Base-by-base conservation (phyloP, 2,113 vertebrate species). In the Delphinapterus leucas region DNA sequence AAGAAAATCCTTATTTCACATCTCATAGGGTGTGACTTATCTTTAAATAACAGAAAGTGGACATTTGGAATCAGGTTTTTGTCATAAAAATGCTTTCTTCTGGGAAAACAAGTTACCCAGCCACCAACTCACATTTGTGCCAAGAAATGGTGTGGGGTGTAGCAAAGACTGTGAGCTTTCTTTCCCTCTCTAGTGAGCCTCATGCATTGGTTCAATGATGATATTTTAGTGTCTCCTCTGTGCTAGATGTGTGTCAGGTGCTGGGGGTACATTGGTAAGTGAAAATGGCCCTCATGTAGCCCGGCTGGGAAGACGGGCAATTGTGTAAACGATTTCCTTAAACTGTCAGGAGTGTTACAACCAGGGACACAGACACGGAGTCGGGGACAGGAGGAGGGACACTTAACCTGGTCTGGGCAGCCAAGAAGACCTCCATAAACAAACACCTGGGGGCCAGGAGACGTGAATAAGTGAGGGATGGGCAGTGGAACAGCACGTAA, bases 1-100 rank as follows among this genome's bases (percentile, higher is more conserved):
- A 97, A 97, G 70, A 41, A 92, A 85, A 87, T 65, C 49, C 71
- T 89, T 77, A n/a, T 84, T 97, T 73, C 77, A 82, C 15, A 93
- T 88, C n/a, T n/a, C 53, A 44, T 28, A 63, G 26, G 21, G 60
- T 80, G 25, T 86, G 68, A 83, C n/a, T 96, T 93, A 87, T 58
- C 63, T 92, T 88, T 94, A 94, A 93, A 82, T 49, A 94, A 90
- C 31, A 82, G 82, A 88, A 95, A 90, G 88, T 77, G 47, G 82
- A 74, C 77, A 83, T 94, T 92, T 88, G 53, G 87, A 73, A 41
- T 85, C 3, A 36, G 21, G 28, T 26, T 88, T 85, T 76, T 89
- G 83, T 77, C 63, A 90, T 95, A 68, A 93, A 90, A 95, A 60
- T 87, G 68, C 63, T 93, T 70, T 83, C 76, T 96, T 97, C 60